Evolutionary conservation across 1,140 invertebrate species (phyloP).

Genomic region (Cylas formicarius): DNA sequence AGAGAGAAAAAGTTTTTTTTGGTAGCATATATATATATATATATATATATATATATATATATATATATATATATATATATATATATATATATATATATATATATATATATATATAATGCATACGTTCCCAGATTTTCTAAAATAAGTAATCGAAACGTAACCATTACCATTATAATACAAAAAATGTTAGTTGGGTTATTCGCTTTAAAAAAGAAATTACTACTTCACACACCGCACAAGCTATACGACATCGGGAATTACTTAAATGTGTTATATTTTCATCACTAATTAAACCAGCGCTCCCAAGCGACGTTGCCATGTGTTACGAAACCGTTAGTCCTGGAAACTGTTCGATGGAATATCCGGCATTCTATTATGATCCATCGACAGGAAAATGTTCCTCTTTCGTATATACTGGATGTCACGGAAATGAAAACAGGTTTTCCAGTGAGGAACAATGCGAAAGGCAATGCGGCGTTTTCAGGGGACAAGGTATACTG

Average conservation of each 20-base stretch:
- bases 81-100: too few relatives aligned
- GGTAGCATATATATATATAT: too few relatives aligned
- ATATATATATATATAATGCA: too few relatives aligned
- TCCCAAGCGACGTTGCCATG: slow-evolving; percentile 40
- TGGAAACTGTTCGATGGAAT: slow-evolving; percentile 62
- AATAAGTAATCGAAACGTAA: too few relatives aligned
- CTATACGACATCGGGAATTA: background rate
- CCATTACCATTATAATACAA: too few relatives aligned
- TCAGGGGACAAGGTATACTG: slow-evolving; percentile 61
- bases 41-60: too few relatives aligned
- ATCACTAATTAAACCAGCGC: too few relatives aligned
- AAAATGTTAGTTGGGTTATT: too few relatives aligned
- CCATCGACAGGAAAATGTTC: slow-evolving; percentile 50
- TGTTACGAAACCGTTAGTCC: slow-evolving; percentile 56
- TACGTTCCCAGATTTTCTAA: too few relatives aligned
- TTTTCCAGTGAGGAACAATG: slow-evolving; percentile 74
- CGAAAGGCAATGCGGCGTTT: slow-evolving; percentile 67
- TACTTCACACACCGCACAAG: background rate
- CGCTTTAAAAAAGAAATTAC: too few relatives aligned
- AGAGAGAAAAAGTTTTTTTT: too few relatives aligned
- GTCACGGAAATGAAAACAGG: slow-evolving; percentile 76
- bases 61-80: too few relatives aligned
- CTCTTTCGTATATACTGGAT: slow-evolving; percentile 73
- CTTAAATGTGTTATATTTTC: slow-evolving; percentile 9
- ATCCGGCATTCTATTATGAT: slow-evolving; percentile 72